phyloP scores from a whole-genome alignment of 2,113 vertebrate genomes.

The Amia ocellicauda region DNA sequence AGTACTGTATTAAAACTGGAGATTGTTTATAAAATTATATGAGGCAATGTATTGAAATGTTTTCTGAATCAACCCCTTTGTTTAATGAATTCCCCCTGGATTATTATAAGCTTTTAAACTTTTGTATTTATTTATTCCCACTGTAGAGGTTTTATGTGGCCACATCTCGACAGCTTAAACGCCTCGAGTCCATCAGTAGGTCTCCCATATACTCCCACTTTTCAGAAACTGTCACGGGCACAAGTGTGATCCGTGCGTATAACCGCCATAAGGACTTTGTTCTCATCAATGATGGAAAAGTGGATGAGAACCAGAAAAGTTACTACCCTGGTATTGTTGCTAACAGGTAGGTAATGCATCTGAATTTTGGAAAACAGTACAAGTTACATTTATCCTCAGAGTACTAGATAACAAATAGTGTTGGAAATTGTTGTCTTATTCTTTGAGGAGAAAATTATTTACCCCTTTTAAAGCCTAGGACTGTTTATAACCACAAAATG shows the following conservation, averaged over 20 bases:
- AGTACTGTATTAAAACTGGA: too few species aligned
- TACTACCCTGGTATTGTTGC: slow-evolving; percentile 82
- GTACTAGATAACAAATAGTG: too few species aligned
- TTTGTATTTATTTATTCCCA: slow-evolving; percentile 14
- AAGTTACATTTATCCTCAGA: too few species aligned
- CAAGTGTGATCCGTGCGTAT: slow-evolving; percentile 88
- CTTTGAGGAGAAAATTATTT: too few species aligned
- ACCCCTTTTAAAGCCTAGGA: too few species aligned
- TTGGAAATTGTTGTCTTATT: too few species aligned
- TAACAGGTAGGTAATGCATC: slow-evolving; percentile 77
- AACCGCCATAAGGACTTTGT: slow-evolving; percentile 72
- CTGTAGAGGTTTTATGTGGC: slow-evolving; percentile 91
- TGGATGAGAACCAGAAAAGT: slow-evolving; percentile 88
- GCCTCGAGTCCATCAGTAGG: slow-evolving; percentile 90
- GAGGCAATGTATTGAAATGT: too few species aligned
- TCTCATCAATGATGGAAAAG: slow-evolving; percentile 70
- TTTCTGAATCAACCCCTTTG: slow-evolving; percentile 36
- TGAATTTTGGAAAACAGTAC: too few species aligned
- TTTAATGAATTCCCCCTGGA: not conserved
- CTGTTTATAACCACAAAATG: too few species aligned
- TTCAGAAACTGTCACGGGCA: slow-evolving; percentile 86
- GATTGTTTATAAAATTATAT: too few species aligned
- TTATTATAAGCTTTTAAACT: slow-evolving; percentile 30
- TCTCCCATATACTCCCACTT: slow-evolving; percentile 97
- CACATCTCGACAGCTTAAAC: slow-evolving; percentile 90